Evolutionary conservation across 2,888 invertebrate species (phyloP).

Genomic region (Agrotis exclamationis): DNA sequence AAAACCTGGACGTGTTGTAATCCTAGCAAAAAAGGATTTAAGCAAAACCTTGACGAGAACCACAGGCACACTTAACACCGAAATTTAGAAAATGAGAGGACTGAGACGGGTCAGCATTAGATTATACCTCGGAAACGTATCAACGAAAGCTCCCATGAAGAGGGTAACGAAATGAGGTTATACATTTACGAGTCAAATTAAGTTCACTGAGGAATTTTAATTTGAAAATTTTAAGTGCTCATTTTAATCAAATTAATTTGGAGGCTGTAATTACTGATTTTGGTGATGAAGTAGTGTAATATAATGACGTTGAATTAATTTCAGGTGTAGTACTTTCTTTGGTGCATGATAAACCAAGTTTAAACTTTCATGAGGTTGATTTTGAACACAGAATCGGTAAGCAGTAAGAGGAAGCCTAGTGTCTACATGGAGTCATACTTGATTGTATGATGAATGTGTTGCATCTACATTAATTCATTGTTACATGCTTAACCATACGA

Average conservation of each 20-base stretch:
- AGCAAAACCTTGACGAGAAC: slow-evolving; percentile 55
- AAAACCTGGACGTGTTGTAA: slow-evolving; percentile 56
- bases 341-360: slow-evolving; percentile 4
- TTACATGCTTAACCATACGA: neutral
- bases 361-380: neutral
- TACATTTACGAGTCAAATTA: slow-evolving; percentile 79
- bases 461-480: neutral
- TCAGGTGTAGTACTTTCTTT: slow-evolving; percentile 1
- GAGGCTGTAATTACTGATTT: slow-evolving; percentile 47
- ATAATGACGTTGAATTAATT: neutral
- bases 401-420: neutral
- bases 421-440: neutral
- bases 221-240: slow-evolving; percentile 69
- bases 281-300: slow-evolving; percentile 19
- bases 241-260: slow-evolving; percentile 68
- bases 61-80: slow-evolving; percentile 61
- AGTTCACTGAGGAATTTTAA: slow-evolving; percentile 73
- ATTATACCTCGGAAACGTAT: slow-evolving; percentile 79
- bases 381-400: neutral
- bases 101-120: slow-evolving; percentile 75
- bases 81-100: slow-evolving; percentile 74
- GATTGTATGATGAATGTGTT: neutral
- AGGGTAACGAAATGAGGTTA: slow-evolving; percentile 85
- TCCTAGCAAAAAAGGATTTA: slow-evolving; percentile 64
- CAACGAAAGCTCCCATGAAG: slow-evolving; percentile 80